Evolutionary conservation across 1,140 invertebrate species (phyloP).

Genomic region (Monochamus saltuarius): DNA sequence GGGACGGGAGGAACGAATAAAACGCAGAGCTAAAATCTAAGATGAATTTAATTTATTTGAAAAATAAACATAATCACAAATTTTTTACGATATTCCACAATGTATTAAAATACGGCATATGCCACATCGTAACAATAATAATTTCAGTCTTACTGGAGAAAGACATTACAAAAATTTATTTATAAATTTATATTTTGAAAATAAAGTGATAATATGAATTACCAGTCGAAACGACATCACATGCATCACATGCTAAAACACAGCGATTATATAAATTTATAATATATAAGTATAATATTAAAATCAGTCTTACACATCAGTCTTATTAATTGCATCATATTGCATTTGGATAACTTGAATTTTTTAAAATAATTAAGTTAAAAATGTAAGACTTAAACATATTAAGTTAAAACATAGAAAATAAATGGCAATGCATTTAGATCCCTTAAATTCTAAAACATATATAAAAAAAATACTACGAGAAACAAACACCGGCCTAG

Average conservation of each 20-base stretch:
- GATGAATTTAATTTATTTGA: too few species aligned
- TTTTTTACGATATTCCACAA: neutral
- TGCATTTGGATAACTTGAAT: constrained; percentile 19
- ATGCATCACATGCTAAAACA: neutral
- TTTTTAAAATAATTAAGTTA: constrained; percentile 3
- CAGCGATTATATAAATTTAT: too few species aligned
- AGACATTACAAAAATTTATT: neutral
- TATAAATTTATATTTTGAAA: neutral
- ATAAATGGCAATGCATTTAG: constrained; percentile 8
- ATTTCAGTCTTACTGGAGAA: neutral
- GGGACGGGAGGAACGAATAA: too few species aligned
- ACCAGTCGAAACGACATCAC: neutral
- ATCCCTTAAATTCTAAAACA: neutral
- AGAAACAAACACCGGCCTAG: neutral
- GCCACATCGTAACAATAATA: constrained; percentile 3
- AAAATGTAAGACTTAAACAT: constrained; percentile 3
- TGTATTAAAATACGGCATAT: constrained; percentile 1
- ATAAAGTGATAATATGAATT: too few species aligned
- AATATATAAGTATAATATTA: neutral
- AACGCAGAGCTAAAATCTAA: too few species aligned
- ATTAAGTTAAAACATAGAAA: constrained; percentile 7
- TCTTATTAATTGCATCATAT: constrained; percentile 15
- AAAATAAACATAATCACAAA: too few species aligned
- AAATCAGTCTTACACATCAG: constrained; percentile 27
- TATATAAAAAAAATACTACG: neutral